Percentiles rank a stretch among this genome's conserved stretches.
Conservation (phyloP, 2,113 vertebrate species). For the Calonectris borealis region DNA sequence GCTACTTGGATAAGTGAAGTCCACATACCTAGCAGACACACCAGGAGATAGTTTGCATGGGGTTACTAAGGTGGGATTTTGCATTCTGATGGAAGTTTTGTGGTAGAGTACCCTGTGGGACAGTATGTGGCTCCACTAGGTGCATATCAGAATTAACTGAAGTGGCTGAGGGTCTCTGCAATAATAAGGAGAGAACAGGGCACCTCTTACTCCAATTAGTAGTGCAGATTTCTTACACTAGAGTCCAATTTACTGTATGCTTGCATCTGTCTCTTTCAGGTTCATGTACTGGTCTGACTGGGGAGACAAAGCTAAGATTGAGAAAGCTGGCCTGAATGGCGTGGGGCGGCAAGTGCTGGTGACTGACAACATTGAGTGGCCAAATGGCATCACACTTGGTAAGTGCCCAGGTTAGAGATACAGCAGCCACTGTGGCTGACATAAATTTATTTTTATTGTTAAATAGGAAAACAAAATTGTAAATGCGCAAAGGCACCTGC, state of each 20-base stretch:
- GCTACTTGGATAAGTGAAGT: neutral
- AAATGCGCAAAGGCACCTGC: neutral
- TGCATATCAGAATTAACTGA: neutral
- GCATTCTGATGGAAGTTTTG: neutral
- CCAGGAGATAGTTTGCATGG: neutral
- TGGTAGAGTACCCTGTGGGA: neutral
- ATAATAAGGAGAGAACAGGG: neutral
- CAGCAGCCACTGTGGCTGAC: neutral
- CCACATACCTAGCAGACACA: neutral
- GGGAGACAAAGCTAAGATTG: conserved; percentile 93
- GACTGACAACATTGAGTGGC: conserved; percentile 94
- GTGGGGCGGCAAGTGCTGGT: conserved; percentile 88
- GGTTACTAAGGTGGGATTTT: neutral
- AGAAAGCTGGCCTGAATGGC: conserved; percentile 95
- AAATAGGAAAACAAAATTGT: neutral
- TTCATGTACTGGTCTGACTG: conserved; percentile 99
- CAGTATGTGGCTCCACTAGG: neutral
- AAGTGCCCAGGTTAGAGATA: conserved; percentile 29
- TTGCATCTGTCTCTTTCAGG: conserved; percentile 67
- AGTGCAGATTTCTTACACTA: neutral
- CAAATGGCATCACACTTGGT: conserved; percentile 96
- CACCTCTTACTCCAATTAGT: neutral
- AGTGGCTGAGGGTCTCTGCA: neutral
- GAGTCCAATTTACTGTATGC: neutral
- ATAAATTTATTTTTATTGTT: neutral